Conservation (phyloP, 2,113 vertebrate species). For the Cygnus atratus region DNA sequence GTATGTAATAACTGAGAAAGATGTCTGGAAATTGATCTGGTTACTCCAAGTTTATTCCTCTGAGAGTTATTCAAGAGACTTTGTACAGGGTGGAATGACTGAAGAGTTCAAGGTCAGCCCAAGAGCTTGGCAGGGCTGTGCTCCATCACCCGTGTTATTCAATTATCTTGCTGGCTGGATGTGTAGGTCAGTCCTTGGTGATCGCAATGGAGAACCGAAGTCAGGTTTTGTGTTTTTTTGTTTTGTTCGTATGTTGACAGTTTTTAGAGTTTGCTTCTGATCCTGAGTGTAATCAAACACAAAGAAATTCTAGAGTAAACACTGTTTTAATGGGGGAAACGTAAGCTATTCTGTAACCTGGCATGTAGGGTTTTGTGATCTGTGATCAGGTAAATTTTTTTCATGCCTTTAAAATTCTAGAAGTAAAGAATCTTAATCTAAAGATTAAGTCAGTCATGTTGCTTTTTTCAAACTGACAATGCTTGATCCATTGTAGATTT, state of each 20-base stretch:
- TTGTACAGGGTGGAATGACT: not conserved
- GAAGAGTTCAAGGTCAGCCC: constrained; percentile 23
- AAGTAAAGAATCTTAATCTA: not conserved
- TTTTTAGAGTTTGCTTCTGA: not conserved
- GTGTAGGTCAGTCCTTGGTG: not conserved
- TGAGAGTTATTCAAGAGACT: not conserved
- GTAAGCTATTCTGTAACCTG: not conserved
- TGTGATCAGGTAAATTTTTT: not conserved
- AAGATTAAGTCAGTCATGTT: not conserved
- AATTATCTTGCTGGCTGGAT: constrained; percentile 17
- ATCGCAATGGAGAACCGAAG: not conserved
- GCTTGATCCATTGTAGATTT: not conserved
- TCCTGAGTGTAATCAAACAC: not conserved
- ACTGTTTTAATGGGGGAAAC: not conserved
- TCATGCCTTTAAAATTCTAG: not conserved
- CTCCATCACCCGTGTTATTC: constrained; percentile 20
- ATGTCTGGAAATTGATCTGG: not conserved
- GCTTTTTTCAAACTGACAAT: not conserved
- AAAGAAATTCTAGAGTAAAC: not conserved
- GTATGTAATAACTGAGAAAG: not conserved
- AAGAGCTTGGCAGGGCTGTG: not conserved
- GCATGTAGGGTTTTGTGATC: not conserved
- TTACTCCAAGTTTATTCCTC: not conserved
- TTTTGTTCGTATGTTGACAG: not conserved
- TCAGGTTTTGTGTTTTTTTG: not conserved